Base-by-base conservation (phyloP, 2,797 vertebrate species). In the Etheostoma nigrum region DNA sequence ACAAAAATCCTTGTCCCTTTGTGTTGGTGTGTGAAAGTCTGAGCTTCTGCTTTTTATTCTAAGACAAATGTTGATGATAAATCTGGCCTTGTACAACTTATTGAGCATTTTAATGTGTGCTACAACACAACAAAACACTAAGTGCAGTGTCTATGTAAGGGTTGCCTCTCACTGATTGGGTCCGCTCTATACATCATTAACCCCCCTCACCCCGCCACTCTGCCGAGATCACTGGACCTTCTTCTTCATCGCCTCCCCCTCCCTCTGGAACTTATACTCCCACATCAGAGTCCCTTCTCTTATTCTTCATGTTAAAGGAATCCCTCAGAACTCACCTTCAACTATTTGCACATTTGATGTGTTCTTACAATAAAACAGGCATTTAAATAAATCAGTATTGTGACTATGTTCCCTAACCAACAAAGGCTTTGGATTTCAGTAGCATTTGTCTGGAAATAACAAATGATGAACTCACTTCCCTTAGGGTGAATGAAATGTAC, bases 141-240 rank as follows among this genome's bases (percentile, higher is more conserved):
- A 64, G 36, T 63, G 52, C 33, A 58, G 44, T 48, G 16, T 18
- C 8, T 66, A 15, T 54, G 11, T 18, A 21, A 62, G 30, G 4
- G 23, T 51, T 79, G 57, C 25, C 40, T 64, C 19, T 48, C 47
- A 59, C 23, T 70, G 48, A 59, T 48, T 61, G 42, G 44, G 23
- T 30, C 40, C 16, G 13, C 12, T 53, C n/a, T 11, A 65, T 40
- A 75, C 42, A 13, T 65, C 14, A 19, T 16, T 60, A 48, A 70
- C 54, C 23, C 49, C 49, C 18, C 23, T 11, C 12, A 44, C 40
- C 16, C 42, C 16, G 5, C 6, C 2, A 4, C 23, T 48, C 19
- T 59, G 62, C 51, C 2, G 7, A 63, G 36, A 14, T 30, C 33
- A 61, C 12, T 3, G 53, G 63, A 67, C 62, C 23, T 30, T 55